Base-by-base conservation (phyloP, 2,113 vertebrate genomes). In the Heptranchias perlo region DNA sequence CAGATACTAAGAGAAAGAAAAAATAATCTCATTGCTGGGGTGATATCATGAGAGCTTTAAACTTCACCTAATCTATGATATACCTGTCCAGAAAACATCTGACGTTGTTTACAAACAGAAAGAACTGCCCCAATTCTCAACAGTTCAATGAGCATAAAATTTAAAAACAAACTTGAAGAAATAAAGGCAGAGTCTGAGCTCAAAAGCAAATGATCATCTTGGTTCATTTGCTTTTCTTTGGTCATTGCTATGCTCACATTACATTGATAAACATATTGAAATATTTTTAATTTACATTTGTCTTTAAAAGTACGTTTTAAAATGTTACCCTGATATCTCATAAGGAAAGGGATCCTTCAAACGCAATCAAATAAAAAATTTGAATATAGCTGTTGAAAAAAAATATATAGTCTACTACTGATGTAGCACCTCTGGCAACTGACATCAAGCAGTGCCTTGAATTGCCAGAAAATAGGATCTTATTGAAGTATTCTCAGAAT, bases 401-500 rank as follows among this genome's bases (percentile, higher is more conserved):
- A 62, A 25, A 21, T 58, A 89, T 25, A 62, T 62, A 3, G 5
- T 64, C 91, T 44, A 39, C 58, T 21, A 62, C 8, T 18, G 58
- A 93, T 16, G 62, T 49, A 14, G n/a, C 54, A 93, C 16, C 35
- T 64, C 58, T 39, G 58, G 14, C 35, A 93, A 64, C 4, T 49
- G 25, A 93, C 58, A 93, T 93, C 91, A 93, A 93, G 39, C 58
- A 93, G 58, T 62, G 91, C n/a, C 18, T 10, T n/a, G 91, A 64
- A 61, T 21, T 93, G 52, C 35, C 58, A 64, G 54, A 93, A 62
- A 93, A 93, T 93, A 39, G 28, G 10, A 91, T n/a, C n/a, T n/a
- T n/a, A n/a, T n/a, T n/a, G n/a, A n/a, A n/a, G n/a, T n/a, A n/a
- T 35, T 35, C 31, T 35, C 28, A 35, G 31, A 58, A 62, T 23